Percentiles rank a stretch among this genome's conserved stretches.
Evolutionary conservation across 2,888 invertebrate species (phyloP).

Genomic region (Stenchaetothrips biformis): DNA sequence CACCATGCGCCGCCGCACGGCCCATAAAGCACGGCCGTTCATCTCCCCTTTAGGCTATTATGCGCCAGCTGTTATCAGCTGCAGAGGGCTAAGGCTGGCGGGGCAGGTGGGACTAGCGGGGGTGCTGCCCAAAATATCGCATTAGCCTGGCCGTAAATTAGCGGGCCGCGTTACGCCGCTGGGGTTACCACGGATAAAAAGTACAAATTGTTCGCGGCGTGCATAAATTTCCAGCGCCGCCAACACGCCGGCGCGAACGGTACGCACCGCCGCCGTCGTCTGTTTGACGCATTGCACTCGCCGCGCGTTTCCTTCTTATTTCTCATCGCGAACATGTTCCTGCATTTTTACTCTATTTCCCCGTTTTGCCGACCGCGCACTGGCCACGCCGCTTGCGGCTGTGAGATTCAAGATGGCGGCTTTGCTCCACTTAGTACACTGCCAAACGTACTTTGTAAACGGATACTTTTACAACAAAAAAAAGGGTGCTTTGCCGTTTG

Average conservation of each 20-base stretch:
- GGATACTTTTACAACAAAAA: no score
- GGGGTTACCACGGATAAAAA: neutral
- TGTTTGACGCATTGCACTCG: neutral
- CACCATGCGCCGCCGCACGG: neutral
- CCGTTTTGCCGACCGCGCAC: neutral
- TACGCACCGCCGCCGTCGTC: neutral
- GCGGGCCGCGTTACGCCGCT: neutral
- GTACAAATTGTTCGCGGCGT: neutral
- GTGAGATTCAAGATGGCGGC: neutral
- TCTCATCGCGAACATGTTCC: neutral
- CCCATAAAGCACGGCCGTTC: neutral
- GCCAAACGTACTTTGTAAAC: neutral
- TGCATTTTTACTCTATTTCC: neutral
- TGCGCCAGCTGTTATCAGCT: conserved; percentile 22
- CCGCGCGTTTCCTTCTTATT: neutral
- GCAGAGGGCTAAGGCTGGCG: neutral
- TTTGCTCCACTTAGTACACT: neutral
- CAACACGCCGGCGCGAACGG: neutral
- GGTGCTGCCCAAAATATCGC: conserved; percentile 12
- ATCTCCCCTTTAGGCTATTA: neutral
- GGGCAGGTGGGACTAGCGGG: neutral
- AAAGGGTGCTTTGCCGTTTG: no score
- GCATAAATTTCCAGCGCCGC: neutral
- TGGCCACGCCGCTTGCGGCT: neutral
- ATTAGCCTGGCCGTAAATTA: conserved; percentile 12